phyloP scores from a whole-genome alignment of 1,140 invertebrate species.

The Sinella curviseta region DNA sequence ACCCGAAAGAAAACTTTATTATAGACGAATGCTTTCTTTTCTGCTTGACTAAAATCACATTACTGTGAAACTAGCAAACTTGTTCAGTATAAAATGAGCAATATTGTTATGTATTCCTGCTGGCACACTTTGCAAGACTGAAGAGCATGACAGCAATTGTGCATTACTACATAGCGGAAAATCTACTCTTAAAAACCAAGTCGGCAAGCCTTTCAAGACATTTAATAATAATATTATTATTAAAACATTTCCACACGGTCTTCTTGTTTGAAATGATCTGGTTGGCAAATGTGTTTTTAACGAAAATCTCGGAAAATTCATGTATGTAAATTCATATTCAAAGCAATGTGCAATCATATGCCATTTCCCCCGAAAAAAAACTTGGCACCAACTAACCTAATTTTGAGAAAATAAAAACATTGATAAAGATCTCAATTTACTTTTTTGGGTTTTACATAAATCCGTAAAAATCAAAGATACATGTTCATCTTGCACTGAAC shows the following conservation, averaged over 20 bases:
- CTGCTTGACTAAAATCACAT: neutral
- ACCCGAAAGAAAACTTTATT: neutral
- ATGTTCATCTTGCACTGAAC: neutral
- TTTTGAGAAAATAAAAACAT: slow-evolving; percentile 6
- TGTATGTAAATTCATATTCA: neutral
- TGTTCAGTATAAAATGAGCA: neutral
- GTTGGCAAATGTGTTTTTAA: slow-evolving; percentile 17
- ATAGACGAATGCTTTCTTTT: neutral
- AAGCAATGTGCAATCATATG: neutral
- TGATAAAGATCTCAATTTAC: neutral
- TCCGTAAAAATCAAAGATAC: neutral
- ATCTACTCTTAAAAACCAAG: neutral
- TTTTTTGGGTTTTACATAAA: neutral
- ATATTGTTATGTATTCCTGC: neutral
- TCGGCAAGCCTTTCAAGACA: neutral
- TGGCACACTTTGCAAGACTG: neutral
- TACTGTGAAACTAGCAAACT: neutral
- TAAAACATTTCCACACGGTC: neutral
- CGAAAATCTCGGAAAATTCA: neutral
- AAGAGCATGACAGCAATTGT: neutral
- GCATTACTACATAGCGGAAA: neutral
- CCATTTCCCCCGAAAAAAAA: slow-evolving; percentile 4
- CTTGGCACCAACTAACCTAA: slow-evolving; percentile 13
- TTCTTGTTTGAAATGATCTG: neutral
- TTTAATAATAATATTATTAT: neutral